Conservation (phyloP, 2,113 vertebrate species). For the Boleophthalmus pectinirostris region DNA sequence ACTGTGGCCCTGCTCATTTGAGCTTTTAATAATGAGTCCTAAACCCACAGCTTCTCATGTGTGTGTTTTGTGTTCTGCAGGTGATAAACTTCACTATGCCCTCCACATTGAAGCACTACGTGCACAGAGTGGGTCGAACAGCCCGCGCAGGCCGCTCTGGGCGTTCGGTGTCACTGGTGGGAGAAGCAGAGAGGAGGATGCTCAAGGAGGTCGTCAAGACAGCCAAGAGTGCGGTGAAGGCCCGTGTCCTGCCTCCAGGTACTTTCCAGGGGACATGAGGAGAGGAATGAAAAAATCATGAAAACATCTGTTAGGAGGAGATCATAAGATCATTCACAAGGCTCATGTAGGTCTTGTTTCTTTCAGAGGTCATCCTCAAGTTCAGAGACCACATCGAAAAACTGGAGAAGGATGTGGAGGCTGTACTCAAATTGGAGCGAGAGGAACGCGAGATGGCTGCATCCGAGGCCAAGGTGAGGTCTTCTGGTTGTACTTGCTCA, state of each 20-base stretch:
- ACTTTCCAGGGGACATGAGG: background rate
- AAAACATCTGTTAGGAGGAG: no score
- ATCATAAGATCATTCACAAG: background rate
- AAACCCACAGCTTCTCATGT: background rate
- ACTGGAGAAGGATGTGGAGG: constrained; percentile 91
- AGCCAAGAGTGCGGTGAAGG: constrained; percentile 88
- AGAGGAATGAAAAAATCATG: no score
- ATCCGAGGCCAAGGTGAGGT: constrained; percentile 88
- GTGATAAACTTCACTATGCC: constrained; percentile 99
- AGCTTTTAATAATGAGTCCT: no score
- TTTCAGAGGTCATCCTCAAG: constrained; percentile 90
- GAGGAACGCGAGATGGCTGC: constrained; percentile 91
- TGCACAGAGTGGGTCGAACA: constrained; percentile 93
- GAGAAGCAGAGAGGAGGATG: constrained; percentile 92
- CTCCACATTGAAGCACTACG: constrained; percentile 92
- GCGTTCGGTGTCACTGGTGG: constrained; percentile 92
- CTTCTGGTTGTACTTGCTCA: background rate
- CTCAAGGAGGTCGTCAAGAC: constrained; percentile 94
- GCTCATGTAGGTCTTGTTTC: background rate
- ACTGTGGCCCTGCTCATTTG: no score
- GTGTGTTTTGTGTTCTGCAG: constrained; percentile 58
- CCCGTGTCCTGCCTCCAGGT: constrained; percentile 92
- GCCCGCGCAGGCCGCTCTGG: constrained; percentile 90
- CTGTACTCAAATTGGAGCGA: constrained; percentile 87
- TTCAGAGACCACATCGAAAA: constrained; percentile 93